Conservation (phyloP, 2,888 invertebrate species). For the Heliconius erato region DNA sequence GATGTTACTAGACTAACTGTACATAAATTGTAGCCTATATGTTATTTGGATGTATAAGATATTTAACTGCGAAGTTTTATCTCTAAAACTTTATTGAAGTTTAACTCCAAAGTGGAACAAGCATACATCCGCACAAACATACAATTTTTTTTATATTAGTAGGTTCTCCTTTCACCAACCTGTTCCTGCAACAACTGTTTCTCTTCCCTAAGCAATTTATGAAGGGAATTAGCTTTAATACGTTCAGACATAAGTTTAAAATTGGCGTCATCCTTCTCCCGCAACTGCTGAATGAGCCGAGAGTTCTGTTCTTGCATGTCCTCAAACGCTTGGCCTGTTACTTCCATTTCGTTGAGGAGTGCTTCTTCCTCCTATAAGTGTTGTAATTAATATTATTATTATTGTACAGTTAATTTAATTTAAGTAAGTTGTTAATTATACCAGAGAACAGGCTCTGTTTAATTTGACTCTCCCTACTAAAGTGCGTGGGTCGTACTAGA, state of each 20-base stretch:
- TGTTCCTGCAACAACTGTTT: conserved; percentile 97
- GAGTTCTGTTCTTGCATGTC: conserved; percentile 99
- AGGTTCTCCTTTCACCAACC: conserved; percentile 71
- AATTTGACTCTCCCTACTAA: no score
- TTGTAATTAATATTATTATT: not conserved
- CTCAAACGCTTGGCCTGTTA: conserved; percentile 99
- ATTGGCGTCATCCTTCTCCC: conserved; percentile 99
- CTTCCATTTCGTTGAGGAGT: conserved; percentile 98
- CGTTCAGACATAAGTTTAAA: conserved; percentile 99
- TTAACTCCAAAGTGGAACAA: no score
- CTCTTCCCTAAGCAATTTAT: conserved; percentile 97
- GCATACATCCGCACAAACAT: no score
- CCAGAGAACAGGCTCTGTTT: no score
- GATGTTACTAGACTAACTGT: no score
- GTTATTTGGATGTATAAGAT: no score
- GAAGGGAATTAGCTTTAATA: conserved; percentile 97
- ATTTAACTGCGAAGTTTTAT: no score
- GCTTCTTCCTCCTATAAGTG: conserved; percentile 94
- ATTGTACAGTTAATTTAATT: not conserved
- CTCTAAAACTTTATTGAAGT: no score
- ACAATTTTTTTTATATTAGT: no score
- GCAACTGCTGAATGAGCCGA: conserved; percentile 95
- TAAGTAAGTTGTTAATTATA: no score
- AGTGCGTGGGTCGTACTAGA: no score
- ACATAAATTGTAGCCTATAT: no score